Evolutionary conservation across 2,113 vertebrate genomes (phyloP).

Genomic region (Nannobrachium achirus): DNA sequence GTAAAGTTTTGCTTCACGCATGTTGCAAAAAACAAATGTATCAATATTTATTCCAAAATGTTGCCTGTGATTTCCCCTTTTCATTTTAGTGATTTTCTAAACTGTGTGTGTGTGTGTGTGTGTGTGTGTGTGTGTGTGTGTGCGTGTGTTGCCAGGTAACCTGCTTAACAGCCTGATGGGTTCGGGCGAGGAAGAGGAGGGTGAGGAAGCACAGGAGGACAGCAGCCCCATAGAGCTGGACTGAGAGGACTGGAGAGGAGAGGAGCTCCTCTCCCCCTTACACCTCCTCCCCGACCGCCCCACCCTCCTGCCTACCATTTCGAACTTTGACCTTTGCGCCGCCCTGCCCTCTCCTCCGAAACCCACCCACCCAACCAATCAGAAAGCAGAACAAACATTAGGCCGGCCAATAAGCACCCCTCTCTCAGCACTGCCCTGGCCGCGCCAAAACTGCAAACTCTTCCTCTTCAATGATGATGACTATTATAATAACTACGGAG

Average conservation of each 20-base stretch:
- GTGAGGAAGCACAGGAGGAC: conserved; percentile 82
- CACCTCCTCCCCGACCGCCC: not conserved
- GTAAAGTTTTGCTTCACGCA: too few relatives aligned
- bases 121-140: too few relatives aligned
- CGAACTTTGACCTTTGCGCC: too few relatives aligned
- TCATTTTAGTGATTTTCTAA: not conserved
- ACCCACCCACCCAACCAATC: conserved; percentile 12
- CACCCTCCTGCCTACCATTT: too few relatives aligned
- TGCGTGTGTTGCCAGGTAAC: conserved; percentile 70
- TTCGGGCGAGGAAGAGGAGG: conserved; percentile 83
- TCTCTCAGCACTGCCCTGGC: not conserved
- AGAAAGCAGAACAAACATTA: conserved; percentile 6
- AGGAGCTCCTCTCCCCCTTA: conserved; percentile 28
- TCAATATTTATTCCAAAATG: too few relatives aligned
- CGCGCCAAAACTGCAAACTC: not conserved
- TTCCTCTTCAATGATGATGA: too few relatives aligned
- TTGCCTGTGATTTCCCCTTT: too few relatives aligned
- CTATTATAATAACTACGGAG: not conserved
- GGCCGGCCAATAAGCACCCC: not conserved
- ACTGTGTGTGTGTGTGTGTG: conserved; percentile 63
- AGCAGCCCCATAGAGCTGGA: conserved; percentile 87
- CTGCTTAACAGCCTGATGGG: conserved; percentile 89
- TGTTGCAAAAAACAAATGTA: too few relatives aligned
- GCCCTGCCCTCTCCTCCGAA: not conserved
- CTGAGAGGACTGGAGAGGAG: conserved; percentile 66